These are phyloP conservation scores for Metalampra italica DNA, from an alignment of 2,888 invertebrate species.

Conservation along the genomic window DNA sequence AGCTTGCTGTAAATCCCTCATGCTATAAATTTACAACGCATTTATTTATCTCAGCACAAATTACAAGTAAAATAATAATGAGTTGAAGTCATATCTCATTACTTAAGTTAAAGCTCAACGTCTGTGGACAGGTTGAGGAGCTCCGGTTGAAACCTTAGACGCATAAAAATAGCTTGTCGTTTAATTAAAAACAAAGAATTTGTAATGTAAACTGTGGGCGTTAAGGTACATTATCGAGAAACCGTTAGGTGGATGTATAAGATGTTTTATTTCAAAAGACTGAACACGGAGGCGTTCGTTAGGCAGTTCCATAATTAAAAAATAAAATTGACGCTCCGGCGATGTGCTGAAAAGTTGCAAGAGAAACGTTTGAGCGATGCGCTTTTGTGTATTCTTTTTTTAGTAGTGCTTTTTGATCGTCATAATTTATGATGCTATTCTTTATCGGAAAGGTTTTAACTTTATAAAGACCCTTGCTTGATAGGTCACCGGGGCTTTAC, in stretches of 20 bases:
- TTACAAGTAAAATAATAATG: conserved; percentile 66
- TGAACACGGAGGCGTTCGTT: conserved; percentile 54
- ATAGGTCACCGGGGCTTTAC: too few species aligned
- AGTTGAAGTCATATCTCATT: conserved; percentile 71
- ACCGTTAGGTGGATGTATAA: conserved; percentile 2
- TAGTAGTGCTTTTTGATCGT: conserved; percentile 7
- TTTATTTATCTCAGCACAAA: conserved; percentile 55
- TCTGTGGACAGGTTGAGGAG: conserved; percentile 56
- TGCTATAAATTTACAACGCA: conserved; percentile 51
- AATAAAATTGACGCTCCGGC: conserved; percentile 54
- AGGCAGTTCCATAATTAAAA: conserved; percentile 67
- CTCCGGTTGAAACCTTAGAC: conserved; percentile 41
- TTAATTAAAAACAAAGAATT: conserved; percentile 12
- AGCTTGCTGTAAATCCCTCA: conserved; percentile 55
- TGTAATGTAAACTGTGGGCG: conserved; percentile 12
- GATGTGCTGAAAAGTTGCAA: conserved; percentile 56
- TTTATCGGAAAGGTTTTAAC: neutral
- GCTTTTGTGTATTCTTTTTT: conserved; percentile 26
- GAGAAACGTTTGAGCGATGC: conserved; percentile 38
- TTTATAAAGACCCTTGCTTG: neutral
- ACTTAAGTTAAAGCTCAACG: conserved; percentile 65
- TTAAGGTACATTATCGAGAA: conserved; percentile 25
- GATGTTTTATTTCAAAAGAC: conserved; percentile 14
- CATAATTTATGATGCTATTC: conserved; percentile 12
- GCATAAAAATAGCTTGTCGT: conserved; percentile 34